Conservation (phyloP, 2,888 invertebrate genomes). For the Caenorhabditis imperialis region DNA sequence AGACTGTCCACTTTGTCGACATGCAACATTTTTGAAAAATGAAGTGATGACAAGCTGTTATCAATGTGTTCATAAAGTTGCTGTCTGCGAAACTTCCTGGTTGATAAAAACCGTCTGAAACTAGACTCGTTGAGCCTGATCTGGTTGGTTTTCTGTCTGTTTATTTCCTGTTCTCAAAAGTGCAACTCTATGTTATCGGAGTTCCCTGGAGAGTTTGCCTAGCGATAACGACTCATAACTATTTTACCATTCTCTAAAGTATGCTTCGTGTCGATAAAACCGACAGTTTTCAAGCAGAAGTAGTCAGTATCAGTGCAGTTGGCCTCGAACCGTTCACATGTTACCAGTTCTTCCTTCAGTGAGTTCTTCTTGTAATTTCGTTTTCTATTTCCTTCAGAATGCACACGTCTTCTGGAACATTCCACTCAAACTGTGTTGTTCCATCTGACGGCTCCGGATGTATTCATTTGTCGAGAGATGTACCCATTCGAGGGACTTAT, state of each 20-base stretch:
- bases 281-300: slow-evolving; percentile 47
- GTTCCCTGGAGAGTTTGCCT: neutral
- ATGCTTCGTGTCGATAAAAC: slow-evolving; percentile 38
- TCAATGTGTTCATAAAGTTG: neutral
- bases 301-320: slow-evolving; percentile 25
- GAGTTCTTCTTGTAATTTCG: neutral
- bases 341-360: slow-evolving; percentile 39
- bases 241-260: neutral
- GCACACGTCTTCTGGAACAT: slow-evolving; percentile 9
- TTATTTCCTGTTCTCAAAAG: no score
- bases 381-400: slow-evolving; percentile 7
- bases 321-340: slow-evolving; percentile 10
- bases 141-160: no score
- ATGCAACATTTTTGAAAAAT: slow-evolving; percentile 16
- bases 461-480: slow-evolving; percentile 22
- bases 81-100: neutral
- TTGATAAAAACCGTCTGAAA: neutral
- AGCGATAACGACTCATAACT: neutral
- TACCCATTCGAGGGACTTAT: slow-evolving; percentile 56
- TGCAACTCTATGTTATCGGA: no score
- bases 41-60: neutral
- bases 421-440: slow-evolving; percentile 17
- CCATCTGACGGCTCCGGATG: slow-evolving; percentile 11
- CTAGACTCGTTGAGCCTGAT: no score
- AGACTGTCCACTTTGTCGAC: slow-evolving; percentile 59